A percentile compares a stretch with the other conserved stretches of the same genome.
phyloP scores from a whole-genome alignment of 64 coral and sea anemone genomes.

The Montipora capricornis region DNA sequence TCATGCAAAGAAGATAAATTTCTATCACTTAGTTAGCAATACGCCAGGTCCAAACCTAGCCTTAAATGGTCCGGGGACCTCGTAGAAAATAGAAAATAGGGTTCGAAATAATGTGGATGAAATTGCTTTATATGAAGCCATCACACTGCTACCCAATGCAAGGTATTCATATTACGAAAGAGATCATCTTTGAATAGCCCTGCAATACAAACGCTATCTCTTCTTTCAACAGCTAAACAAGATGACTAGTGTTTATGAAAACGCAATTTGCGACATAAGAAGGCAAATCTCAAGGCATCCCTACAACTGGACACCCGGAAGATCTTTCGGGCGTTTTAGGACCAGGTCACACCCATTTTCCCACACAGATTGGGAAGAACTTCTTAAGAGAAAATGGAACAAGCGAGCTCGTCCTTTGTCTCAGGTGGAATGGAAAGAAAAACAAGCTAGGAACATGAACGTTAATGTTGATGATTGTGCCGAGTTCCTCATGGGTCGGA shows the following conservation, averaged over 20 bases:
- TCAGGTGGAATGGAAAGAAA: conserved; percentile 30
- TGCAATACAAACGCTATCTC: not conserved
- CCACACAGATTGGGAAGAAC: conserved; percentile 37
- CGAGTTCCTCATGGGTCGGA: conserved; percentile 62
- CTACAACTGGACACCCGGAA: not conserved
- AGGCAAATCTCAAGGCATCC: not conserved
- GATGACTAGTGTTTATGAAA: conserved; percentile 47
- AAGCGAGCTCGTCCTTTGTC: conserved; percentile 13
- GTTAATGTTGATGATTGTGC: conserved; percentile 5
- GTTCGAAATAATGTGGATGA: no score
- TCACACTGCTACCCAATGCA: no score
- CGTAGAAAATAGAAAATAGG: no score
- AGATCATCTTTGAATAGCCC: not conserved
- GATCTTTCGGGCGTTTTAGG: not conserved
- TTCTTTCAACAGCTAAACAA: not conserved
- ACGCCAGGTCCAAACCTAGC: no score
- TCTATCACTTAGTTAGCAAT: no score
- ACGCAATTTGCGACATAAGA: conserved; percentile 29
- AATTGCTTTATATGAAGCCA: no score
- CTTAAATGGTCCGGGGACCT: no score
- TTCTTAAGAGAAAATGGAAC: conserved; percentile 45
- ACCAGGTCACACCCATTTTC: conserved; percentile 30
- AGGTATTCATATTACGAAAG: not conserved
- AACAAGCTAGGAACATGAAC: conserved; percentile 18
- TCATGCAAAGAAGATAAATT: no score